phyloP scores from a whole-genome alignment of 2,113 vertebrate genomes.

The Bucco capensis region DNA sequence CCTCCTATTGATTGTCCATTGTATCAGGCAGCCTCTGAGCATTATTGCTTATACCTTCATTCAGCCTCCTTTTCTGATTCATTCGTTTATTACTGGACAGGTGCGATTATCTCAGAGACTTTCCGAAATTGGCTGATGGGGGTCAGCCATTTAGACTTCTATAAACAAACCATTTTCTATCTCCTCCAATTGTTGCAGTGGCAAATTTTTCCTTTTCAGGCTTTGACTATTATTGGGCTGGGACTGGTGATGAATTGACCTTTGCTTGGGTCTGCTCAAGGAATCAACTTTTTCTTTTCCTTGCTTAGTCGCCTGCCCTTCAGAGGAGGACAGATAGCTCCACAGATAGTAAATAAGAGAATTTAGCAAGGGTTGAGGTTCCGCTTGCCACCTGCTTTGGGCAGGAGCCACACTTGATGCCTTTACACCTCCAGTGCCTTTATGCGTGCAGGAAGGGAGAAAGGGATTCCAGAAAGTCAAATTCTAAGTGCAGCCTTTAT shows the following conservation, averaged over 20 bases:
- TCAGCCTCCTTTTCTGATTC: slow-evolving; percentile 66
- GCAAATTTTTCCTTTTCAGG: slow-evolving; percentile 4
- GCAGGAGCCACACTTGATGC: not conserved
- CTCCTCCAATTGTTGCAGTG: not conserved
- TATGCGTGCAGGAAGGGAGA: not conserved
- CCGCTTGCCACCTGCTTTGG: not conserved
- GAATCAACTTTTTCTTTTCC: not conserved
- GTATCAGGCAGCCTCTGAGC: slow-evolving; percentile 66
- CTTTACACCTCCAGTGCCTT: not conserved
- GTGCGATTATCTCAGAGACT: slow-evolving; percentile 53
- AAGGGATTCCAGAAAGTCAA: not conserved
- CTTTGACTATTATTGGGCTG: not conserved
- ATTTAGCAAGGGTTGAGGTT: not conserved
- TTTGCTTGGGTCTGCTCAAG: not conserved
- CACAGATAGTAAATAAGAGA: not conserved
- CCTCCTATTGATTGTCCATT: slow-evolving; percentile 74
- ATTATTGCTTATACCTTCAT: slow-evolving; percentile 67
- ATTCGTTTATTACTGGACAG: slow-evolving; percentile 70
- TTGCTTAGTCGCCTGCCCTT: not conserved
- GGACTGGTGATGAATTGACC: not conserved
- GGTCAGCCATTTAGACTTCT: slow-evolving; percentile 40
- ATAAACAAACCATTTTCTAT: slow-evolving; percentile 58
- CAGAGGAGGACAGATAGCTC: not conserved
- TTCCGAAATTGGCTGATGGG: slow-evolving; percentile 34
- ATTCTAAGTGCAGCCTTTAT: not conserved